A percentile compares a stretch with the other conserved stretches of the same genome.
phyloP scores from a whole-genome alignment of 2,797 vertebrate species.

The Danionella dracula region DNA sequence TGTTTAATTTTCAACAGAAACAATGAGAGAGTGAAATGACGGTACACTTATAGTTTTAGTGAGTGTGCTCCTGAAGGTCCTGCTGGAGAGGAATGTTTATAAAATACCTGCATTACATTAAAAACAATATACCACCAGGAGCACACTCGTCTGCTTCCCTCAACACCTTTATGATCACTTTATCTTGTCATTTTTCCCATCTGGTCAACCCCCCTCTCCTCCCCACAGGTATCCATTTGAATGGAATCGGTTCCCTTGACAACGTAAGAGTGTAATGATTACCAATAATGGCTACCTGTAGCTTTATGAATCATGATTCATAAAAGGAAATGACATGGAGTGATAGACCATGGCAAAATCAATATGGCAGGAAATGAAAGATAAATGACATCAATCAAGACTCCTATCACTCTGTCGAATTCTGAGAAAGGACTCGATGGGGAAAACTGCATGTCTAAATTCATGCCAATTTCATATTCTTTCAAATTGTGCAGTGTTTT shows the following conservation, averaged over 20 bases:
- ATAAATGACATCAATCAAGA: slow-evolving; percentile 43
- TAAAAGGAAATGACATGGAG: slow-evolving; percentile 42
- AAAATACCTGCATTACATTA: slow-evolving; percentile 40
- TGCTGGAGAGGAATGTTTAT: no score
- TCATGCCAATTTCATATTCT: no score
- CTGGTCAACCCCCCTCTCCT: slow-evolving; percentile 12
- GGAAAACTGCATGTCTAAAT: background rate
- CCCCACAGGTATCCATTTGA: slow-evolving; percentile 3
- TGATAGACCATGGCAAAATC: slow-evolving; percentile 33
- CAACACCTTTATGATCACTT: slow-evolving; percentile 13
- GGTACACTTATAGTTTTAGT: no score
- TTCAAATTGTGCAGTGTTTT: no score
- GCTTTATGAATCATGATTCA: slow-evolving; percentile 43
- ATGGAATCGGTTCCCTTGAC: slow-evolving; percentile 33
- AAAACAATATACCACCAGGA: slow-evolving; percentile 49
- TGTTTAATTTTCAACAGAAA: no score
- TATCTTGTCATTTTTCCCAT: slow-evolving; percentile 30
- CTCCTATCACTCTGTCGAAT: slow-evolving; percentile 38
- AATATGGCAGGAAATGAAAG: slow-evolving; percentile 41
- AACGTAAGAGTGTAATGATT: slow-evolving; percentile 46
- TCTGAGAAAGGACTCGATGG: slow-evolving; percentile 22
- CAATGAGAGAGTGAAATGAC: no score
- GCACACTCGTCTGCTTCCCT: slow-evolving; percentile 48
- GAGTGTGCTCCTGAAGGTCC: no score
- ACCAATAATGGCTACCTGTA: slow-evolving; percentile 43